Evolutionary conservation across 2,888 invertebrate genomes (phyloP).

Genomic region (Galerucella pusilla): DNA sequence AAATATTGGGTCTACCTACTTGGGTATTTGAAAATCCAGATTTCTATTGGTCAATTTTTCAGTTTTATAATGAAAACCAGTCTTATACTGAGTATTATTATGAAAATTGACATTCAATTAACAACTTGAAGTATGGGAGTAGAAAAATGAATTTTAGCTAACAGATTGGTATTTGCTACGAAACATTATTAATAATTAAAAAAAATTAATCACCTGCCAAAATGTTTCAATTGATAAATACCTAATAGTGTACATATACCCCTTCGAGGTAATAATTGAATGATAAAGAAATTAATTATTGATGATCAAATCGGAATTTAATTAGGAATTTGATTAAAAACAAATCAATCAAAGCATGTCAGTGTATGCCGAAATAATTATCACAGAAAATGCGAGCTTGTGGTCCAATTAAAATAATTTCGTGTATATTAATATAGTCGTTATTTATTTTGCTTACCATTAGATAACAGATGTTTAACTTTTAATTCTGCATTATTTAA

Average conservation of each 20-base stretch:
- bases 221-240: background rate
- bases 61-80: too few species aligned
- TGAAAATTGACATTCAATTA: too few species aligned
- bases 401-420: background rate
- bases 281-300: conserved; percentile 23
- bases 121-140: too few species aligned
- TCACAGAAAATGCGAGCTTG: background rate
- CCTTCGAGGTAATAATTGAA: background rate
- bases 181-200: background rate
- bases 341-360: conserved; percentile 3
- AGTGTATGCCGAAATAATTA: background rate
- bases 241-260: background rate
- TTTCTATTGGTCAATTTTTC: too few species aligned
- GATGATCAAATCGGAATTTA: conserved; percentile 17
- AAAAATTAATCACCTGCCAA: background rate
- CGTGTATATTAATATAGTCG: too few species aligned
- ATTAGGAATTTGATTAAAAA: conserved; percentile 21
- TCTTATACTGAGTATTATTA: too few species aligned
- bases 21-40: too few species aligned
- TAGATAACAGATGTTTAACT: too few species aligned
- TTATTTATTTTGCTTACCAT: background rate
- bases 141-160: too few species aligned
- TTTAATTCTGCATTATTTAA: too few species aligned
- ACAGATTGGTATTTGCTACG: too few species aligned
- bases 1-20: too few species aligned